A percentile compares a stretch with the other conserved stretches of the same genome.
Evolutionary conservation across 1,140 invertebrate species (phyloP).

Genomic region (Dryas iulia): DNA sequence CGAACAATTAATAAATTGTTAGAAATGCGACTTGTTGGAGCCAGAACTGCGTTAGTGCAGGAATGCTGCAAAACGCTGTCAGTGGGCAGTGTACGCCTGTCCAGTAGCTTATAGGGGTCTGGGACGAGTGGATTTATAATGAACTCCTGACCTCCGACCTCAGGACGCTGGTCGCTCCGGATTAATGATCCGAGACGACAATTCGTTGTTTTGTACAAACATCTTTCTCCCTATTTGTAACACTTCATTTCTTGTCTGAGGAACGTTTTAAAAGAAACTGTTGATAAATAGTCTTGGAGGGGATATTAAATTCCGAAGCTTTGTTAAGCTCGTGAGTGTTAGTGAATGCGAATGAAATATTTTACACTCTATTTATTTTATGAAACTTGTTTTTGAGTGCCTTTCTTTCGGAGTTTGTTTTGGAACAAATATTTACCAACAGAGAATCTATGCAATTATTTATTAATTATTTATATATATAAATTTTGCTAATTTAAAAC

Average conservation of each 20-base stretch:
- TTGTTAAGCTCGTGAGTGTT: constrained; percentile 1
- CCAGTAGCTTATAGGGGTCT: not conserved
- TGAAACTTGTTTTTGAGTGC: too few species aligned
- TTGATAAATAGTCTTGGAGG: not conserved
- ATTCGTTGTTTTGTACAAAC: constrained; percentile 13
- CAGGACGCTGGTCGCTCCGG: not conserved
- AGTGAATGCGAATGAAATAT: not conserved
- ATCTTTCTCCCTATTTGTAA: constrained; percentile 14
- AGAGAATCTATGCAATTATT: too few species aligned
- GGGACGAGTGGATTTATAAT: constrained; percentile 5
- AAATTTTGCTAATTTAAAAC: too few species aligned
- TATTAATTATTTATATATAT: too few species aligned
- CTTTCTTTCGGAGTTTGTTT: too few species aligned
- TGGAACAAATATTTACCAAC: too few species aligned
- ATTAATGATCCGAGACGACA: constrained; percentile 20
- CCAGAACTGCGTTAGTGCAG: not conserved
- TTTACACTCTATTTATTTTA: not conserved
- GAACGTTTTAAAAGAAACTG: constrained; percentile 3
- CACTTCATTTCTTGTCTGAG: constrained; percentile 11
- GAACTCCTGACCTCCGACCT: not conserved
- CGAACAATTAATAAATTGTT: constrained; percentile 4
- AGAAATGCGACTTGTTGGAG: not conserved
- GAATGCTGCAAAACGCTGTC: not conserved
- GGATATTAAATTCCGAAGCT: constrained; percentile 1
- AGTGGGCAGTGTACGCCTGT: not conserved